Conservation (phyloP, 2,797 vertebrate genomes). For the Crossoptilon crossoptilon region DNA sequence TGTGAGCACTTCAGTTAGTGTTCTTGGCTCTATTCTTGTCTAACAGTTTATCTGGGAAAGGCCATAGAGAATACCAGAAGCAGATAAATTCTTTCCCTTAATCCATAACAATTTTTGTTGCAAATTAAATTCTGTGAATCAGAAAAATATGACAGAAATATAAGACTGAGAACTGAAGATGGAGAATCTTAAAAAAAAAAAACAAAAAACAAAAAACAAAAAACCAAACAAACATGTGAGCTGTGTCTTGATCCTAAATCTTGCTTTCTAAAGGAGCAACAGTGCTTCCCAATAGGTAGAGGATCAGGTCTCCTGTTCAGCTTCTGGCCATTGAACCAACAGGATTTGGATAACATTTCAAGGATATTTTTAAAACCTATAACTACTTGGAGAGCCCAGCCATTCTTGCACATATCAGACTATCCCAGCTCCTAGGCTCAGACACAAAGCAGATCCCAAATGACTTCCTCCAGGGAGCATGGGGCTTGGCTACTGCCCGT, state of each 20-base stretch:
- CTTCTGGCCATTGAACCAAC: background rate
- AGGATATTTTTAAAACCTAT: background rate
- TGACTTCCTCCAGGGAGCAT: background rate
- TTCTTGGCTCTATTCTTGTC: accelerated
- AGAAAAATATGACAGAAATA: background rate
- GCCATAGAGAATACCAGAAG: background rate
- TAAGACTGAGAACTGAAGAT: background rate
- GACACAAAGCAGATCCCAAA: background rate
- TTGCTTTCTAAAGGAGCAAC: background rate
- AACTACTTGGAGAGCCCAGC: background rate
- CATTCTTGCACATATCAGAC: background rate
- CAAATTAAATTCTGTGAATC: background rate
- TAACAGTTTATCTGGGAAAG: background rate
- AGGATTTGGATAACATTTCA: background rate
- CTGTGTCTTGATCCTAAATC: accelerated
- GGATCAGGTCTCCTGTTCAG: background rate
- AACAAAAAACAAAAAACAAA: no score
- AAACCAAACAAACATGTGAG: no score
- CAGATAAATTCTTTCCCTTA: background rate
- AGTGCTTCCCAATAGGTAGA: no score
- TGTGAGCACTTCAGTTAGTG: background rate
- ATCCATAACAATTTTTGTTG: accelerated
- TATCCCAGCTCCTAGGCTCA: background rate
- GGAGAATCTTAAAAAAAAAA: background rate
- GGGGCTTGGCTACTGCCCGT: background rate